Conservation (phyloP, 2,888 invertebrate genomes). For the Eulithis testata region DNA sequence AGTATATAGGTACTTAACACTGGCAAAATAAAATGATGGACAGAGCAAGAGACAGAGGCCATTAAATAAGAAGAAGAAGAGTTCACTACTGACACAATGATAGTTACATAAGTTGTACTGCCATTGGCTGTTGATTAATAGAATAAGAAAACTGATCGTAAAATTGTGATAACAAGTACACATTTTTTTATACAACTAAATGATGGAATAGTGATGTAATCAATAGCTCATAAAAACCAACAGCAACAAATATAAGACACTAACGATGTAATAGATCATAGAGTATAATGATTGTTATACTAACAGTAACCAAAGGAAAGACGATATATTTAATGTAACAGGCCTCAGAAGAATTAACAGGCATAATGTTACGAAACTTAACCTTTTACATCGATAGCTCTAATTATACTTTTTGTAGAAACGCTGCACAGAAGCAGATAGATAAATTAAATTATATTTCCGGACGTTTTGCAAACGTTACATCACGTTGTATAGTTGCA, state of each 20-base stretch:
- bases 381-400: constrained; percentile 38
- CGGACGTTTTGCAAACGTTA: constrained; percentile 36
- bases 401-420: constrained; percentile 40
- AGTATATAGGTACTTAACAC: no score
- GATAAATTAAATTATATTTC: constrained; percentile 37
- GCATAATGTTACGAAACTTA: constrained; percentile 33
- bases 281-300: background rate
- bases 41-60: no score
- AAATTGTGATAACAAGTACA: no score
- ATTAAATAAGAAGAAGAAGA: no score
- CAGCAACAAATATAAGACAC: constrained; percentile 2
- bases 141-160: no score
- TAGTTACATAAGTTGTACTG: no score
- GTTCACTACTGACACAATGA: no score
- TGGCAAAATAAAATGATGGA: no score
- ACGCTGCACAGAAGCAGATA: constrained; percentile 26
- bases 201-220: no score
- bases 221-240: constrained; percentile 5
- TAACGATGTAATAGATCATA: constrained; percentile 18
- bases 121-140: no score
- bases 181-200: no score
- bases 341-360: constrained; percentile 24
- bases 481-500: constrained; percentile 27
- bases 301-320: constrained; percentile 16
- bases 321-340: constrained; percentile 27